Base-by-base conservation (phyloP, 2,888 invertebrate genomes). In the Asteroscopus sphinx region DNA sequence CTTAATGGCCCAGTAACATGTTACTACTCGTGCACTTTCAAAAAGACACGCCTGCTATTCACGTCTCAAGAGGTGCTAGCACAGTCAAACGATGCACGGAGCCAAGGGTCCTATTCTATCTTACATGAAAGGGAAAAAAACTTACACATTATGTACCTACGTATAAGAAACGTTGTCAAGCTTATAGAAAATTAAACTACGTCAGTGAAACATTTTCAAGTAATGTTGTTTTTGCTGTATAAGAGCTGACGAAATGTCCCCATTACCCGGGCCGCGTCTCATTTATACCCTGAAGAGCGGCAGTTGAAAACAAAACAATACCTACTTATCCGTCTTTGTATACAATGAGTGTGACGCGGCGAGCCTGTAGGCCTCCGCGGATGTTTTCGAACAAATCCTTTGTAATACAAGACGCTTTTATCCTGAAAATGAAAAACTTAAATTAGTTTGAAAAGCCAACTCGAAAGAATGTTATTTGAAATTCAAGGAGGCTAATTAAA, bases 341-440 rank as follows among this genome's bases (percentile, higher is more conserved):
- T 69, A 76, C 68, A 79, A 76, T 76, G 78, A 79, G 77, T 69
- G 75, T 77, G 80, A 73, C 68, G 73, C 58, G 37, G 44, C 73
- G 76, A 73, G 80, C 78, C 83, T 81, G 80, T 79, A 70, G 74
- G 73, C 68, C 74, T 73, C 69, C 75, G 72, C 74, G 75, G 80
- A 79, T 81, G 80, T 82, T 78, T 78, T 83, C 75, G 71, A 86
- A 82, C 79, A 82, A 86, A 82, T 81, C 87, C 87, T 91, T 88
- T 88, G 89, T 86, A 85, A 85, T 79, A 77, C 73, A 77, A 87
- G 57, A 73, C 75, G 80, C 73, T 69, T 83, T 82, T 76, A 73
- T 81, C 77, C 73, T 79, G 71, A 80, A 82, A 84, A 85, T 84
- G 84, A 81, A 89, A n/a, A 89, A 88, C 89, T 89, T 89, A 83